Conservation (phyloP, 1,140 invertebrate species). For the Limonius californicus region DNA sequence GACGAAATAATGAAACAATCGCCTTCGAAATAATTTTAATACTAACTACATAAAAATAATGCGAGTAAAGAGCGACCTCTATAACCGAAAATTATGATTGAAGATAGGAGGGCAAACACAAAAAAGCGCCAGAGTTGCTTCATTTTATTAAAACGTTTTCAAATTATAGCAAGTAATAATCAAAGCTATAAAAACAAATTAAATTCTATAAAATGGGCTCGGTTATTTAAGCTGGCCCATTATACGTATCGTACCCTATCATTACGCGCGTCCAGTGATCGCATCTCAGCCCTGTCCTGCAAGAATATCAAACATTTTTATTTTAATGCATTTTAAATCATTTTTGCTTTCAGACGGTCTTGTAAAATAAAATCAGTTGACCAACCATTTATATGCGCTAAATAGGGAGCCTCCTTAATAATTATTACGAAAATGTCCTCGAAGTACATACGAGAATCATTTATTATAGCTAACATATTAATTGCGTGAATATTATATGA, state of each 20-base stretch:
- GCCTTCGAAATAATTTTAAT: conserved; percentile 1
- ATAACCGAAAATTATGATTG: conserved; percentile 11
- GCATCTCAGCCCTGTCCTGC: conserved; percentile 28
- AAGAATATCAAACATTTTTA: conserved; percentile 37
- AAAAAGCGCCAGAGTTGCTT: conserved; percentile 6
- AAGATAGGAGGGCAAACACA: conserved; percentile 9
- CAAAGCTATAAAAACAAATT: conserved; percentile 50
- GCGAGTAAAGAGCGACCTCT: background rate
- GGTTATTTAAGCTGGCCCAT: conserved; percentile 45
- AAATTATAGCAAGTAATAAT: conserved; percentile 47
- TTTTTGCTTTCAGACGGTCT: conserved; percentile 21
- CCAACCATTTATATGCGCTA: too few relatives aligned
- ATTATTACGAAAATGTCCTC: too few relatives aligned
- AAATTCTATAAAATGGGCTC: conserved; percentile 46
- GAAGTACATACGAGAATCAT: too few relatives aligned
- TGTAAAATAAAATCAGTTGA: too few relatives aligned
- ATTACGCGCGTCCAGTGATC: conserved; percentile 39
- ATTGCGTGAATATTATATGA: too few relatives aligned
- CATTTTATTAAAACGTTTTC: conserved; percentile 36
- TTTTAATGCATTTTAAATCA: conserved; percentile 34
- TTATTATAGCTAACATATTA: too few relatives aligned
- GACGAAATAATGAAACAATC: conserved; percentile 14
- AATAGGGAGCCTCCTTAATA: too few relatives aligned
- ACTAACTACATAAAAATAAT: conserved; percentile 4
- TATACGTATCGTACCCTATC: conserved; percentile 43